A percentile compares a stretch with the other conserved stretches of the same genome.
phyloP scores from a whole-genome alignment of 2,797 vertebrate species.

The Neostethus bicornis region DNA sequence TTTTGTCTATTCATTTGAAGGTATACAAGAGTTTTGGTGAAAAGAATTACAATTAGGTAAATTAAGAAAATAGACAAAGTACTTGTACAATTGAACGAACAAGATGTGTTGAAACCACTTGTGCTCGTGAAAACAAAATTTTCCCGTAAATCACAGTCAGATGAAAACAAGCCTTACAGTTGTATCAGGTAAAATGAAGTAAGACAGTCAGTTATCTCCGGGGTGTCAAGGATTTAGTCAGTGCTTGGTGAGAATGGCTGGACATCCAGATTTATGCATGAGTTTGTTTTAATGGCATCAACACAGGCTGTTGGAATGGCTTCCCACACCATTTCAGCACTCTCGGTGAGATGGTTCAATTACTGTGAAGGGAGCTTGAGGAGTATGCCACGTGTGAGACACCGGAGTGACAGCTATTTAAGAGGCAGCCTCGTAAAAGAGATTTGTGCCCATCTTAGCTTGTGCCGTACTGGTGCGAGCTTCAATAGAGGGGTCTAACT shows the following conservation, averaged over 20 bases:
- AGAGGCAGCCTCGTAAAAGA: constrained; percentile 82
- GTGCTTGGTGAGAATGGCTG: constrained; percentile 39
- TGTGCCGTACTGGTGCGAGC: constrained; percentile 49
- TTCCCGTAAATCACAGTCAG: constrained; percentile 41
- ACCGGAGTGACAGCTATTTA: constrained; percentile 85
- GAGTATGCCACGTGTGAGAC: constrained; percentile 74
- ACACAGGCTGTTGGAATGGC: constrained; percentile 75
- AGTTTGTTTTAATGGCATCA: constrained; percentile 77
- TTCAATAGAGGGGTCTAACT: constrained; percentile 58
- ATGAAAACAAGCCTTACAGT: constrained; percentile 32
- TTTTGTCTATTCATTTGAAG: constrained; percentile 9
- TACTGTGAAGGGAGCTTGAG: constrained; percentile 71
- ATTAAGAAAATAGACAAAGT: constrained; percentile 14
- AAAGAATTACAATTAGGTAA: constrained; percentile 22
- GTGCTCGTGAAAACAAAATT: too few relatives aligned
- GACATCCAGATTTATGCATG: constrained; percentile 74
- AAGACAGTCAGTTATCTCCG: constrained; percentile 33
- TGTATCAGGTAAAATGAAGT: constrained; percentile 35
- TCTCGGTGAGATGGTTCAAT: constrained; percentile 78
- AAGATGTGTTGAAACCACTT: constrained; percentile 1
- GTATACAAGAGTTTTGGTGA: constrained; percentile 1
- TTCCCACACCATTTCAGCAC: constrained; percentile 71
- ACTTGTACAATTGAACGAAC: not conserved
- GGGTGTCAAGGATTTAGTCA: constrained; percentile 23
- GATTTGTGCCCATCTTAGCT: constrained; percentile 80